A percentile compares a stretch with the other conserved stretches of the same genome.
phyloP scores from a whole-genome alignment of 1,140 invertebrate genomes.

The Agrilus planipennis region DNA sequence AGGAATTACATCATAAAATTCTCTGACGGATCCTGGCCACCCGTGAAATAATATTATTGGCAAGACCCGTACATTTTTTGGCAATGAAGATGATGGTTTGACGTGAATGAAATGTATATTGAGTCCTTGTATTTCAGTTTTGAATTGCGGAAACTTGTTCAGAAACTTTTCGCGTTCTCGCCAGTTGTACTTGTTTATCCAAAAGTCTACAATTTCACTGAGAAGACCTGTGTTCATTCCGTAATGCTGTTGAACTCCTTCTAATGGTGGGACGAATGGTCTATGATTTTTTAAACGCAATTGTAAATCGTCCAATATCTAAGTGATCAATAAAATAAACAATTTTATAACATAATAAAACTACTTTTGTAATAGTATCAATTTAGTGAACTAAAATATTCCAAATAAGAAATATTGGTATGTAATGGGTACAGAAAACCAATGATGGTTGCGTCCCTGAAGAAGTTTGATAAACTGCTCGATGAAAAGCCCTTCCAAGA shows the following conservation, averaged over 20 bases:
- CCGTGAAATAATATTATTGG: constrained; percentile 73
- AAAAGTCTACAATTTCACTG: constrained; percentile 52
- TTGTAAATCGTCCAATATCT: constrained; percentile 36
- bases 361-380: too few relatives aligned
- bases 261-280: constrained; percentile 40
- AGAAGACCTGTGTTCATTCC: constrained; percentile 54
- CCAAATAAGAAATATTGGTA: too few relatives aligned
- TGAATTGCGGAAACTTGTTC: constrained; percentile 63
- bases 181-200: constrained; percentile 64
- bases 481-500: too few relatives aligned
- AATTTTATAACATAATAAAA: too few relatives aligned
- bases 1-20: constrained; percentile 76
- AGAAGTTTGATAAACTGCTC: too few relatives aligned
- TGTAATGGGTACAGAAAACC: too few relatives aligned
- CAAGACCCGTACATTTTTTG: constrained; percentile 16
- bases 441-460: too few relatives aligned
- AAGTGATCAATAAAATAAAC: too few relatives aligned
- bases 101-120: constrained; percentile 64
- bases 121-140: constrained; percentile 45
- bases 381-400: too few relatives aligned
- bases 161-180: constrained; percentile 46
- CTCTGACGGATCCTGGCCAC: constrained; percentile 80
- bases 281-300: constrained; percentile 29
- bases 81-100: constrained; percentile 44
- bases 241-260: constrained; percentile 49